Percentiles rank a stretch among this genome's conserved stretches.
Conservation (phyloP, 64 coral and sea anemone species). For the Anthopleura sola region DNA sequence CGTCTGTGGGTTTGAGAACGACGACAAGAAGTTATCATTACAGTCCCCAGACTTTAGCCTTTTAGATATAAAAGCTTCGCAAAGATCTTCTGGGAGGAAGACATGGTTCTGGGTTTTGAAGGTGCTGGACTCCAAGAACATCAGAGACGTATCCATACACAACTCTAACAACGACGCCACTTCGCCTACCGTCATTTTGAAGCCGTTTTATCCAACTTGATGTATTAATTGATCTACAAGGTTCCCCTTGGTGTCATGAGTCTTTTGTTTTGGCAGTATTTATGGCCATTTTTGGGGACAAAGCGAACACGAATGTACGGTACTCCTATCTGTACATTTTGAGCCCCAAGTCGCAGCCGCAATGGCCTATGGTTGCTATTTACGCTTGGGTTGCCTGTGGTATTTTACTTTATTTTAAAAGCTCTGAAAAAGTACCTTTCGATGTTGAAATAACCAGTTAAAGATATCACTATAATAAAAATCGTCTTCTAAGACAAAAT, state of each 20-base stretch:
- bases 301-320: not conserved
- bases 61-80: constrained; percentile 79
- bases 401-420: not conserved
- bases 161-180: constrained; percentile 65
- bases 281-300: not conserved
- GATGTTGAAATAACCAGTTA: not conserved
- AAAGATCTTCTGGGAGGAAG: constrained; percentile 84
- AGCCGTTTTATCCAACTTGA: constrained; percentile 11
- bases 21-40: constrained; percentile 65
- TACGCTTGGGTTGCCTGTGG: not conserved
- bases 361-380: not conserved
- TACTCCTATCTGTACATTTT: constrained; percentile 4
- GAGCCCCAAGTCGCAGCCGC: not conserved
- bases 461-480: too few species aligned
- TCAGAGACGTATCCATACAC: constrained; percentile 65
- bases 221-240: not conserved
- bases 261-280: not conserved
- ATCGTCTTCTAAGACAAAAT: too few species aligned
- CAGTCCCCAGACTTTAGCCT: constrained; percentile 74
- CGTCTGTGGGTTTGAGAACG: constrained; percentile 63
- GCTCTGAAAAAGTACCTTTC: not conserved
- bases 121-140: constrained; percentile 50
- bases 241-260: not conserved
- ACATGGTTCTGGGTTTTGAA: constrained; percentile 31
- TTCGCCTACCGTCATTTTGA: constrained; percentile 51